A percentile compares a stretch with the other conserved stretches of the same genome.
These are phyloP conservation scores for Chloropsis cyanopogon DNA, from an alignment of 2,113 vertebrate species.

Conservation along the genomic window DNA sequence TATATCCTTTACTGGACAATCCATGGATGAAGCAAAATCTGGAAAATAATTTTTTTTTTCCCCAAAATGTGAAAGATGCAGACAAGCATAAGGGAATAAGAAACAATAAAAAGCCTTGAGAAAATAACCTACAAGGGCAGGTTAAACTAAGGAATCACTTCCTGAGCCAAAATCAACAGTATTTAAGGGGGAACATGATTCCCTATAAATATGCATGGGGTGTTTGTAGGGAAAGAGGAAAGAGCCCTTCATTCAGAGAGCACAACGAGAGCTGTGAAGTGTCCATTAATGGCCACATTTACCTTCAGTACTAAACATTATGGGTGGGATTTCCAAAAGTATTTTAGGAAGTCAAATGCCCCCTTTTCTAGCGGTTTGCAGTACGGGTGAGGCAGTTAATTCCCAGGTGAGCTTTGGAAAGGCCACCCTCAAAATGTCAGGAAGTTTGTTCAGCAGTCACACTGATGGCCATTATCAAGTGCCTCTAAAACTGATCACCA, in stretches of 20 bases:
- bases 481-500: not conserved
- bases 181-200: not conserved
- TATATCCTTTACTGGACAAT: not conserved
- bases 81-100: not conserved
- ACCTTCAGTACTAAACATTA: not conserved
- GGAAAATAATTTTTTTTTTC: fast-evolving
- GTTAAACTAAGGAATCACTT: not conserved
- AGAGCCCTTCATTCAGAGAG: not conserved
- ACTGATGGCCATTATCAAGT: not conserved
- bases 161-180: constrained; percentile 47
- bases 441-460: not conserved
- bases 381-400: not conserved
- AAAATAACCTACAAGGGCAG: not conserved
- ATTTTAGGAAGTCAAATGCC: constrained; percentile 13
- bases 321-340: not conserved
- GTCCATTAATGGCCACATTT: not conserved
- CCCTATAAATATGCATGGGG: not conserved
- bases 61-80: not conserved
- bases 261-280: not conserved
- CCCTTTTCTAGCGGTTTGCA: not conserved
- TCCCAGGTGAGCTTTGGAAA: not conserved
- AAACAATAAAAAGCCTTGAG: not conserved
- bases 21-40: not conserved
- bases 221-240: not conserved
- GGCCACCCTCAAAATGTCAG: not conserved